Evolutionary conservation across 2,888 invertebrate species (phyloP), one percentile per base, ranked within the genome.

Genomic region (Drosophila mettleri): DNA sequence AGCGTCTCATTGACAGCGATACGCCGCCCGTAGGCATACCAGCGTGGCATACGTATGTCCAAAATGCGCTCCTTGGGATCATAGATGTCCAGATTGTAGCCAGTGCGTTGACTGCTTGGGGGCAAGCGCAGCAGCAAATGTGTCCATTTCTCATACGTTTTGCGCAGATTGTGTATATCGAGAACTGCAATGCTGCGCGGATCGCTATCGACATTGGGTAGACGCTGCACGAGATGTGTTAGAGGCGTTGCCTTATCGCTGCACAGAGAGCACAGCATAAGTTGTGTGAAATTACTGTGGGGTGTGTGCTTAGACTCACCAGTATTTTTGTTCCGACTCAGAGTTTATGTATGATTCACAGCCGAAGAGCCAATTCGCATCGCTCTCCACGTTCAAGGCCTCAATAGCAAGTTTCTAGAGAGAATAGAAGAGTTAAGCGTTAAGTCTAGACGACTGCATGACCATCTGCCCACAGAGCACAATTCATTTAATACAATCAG

Each of bases 331-430:
- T 0, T 45, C 73, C 2, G 71, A 63, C 20, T 64, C 51, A 22
- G 60, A 76, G 39, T 63, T 22, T 3, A n/a, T 92, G 68, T 93
- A 93, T 1, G 95, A 95, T 59, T 94, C 93, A 88, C 97, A 97
- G 16, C 95, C 96, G 88, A 95, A 96, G 18, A 97, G 91, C 97
- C 97, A 97, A 71, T 96, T 95, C 2, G 60, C 78, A 45, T 93
- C 94, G 24, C 94, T 93, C 49, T 95, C 94, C 14, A 96, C 93
- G 90, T 96, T 95, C 1, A 95, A 90, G 0, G 95, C 93, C 82
- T 96, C 94, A 2, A 97, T 93, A 0, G 95, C 95, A 29, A 90
- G 63, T 76, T 89, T 91, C 80, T 90, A 20, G 14, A 0, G 14
- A 22, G 18, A 24, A n/a, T 8, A 7, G 31, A n/a, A n/a, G 16